phyloP scores from a whole-genome alignment of 2,888 invertebrate species.

The Neoaliturus tenellus region DNA sequence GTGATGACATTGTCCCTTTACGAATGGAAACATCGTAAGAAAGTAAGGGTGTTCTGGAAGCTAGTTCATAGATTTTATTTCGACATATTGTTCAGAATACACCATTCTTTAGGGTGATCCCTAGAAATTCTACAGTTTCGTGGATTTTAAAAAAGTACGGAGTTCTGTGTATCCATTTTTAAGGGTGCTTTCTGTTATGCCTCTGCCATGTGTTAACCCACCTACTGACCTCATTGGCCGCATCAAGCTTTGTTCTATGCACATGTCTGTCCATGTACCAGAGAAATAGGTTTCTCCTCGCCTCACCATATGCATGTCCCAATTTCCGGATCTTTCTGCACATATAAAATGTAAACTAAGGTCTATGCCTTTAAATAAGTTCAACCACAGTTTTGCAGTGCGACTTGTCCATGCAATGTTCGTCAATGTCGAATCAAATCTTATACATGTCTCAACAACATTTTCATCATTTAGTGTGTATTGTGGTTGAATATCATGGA shows the following conservation, averaged over 20 bases:
- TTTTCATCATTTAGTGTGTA: not conserved
- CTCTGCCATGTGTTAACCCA: not conserved
- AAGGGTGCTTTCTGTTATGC: too few species aligned
- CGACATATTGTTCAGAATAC: not conserved
- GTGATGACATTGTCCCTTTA: too few species aligned
- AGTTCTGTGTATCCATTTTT: too few species aligned
- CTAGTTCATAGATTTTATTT: not conserved
- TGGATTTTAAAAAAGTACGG: too few species aligned
- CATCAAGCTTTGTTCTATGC: slow-evolving; percentile 8
- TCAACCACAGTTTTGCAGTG: slow-evolving; percentile 2
- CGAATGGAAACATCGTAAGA: too few species aligned
- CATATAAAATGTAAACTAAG: not conserved
- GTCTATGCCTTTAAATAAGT: not conserved
- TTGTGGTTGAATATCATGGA: not conserved
- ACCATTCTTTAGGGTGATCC: too few species aligned
- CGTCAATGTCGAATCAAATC: not conserved
- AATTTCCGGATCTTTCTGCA: not conserved
- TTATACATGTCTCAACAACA: not conserved
- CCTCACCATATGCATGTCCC: not conserved
- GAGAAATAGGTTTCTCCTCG: too few species aligned
- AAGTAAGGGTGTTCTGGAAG: too few species aligned
- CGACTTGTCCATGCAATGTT: not conserved
- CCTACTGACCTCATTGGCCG: not conserved
- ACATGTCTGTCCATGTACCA: slow-evolving; percentile 2
- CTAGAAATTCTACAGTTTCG: too few species aligned